These are phyloP conservation scores for Drosophila funebris DNA, from an alignment of 1,140 invertebrate genomes.

Conservation along the genomic window DNA sequence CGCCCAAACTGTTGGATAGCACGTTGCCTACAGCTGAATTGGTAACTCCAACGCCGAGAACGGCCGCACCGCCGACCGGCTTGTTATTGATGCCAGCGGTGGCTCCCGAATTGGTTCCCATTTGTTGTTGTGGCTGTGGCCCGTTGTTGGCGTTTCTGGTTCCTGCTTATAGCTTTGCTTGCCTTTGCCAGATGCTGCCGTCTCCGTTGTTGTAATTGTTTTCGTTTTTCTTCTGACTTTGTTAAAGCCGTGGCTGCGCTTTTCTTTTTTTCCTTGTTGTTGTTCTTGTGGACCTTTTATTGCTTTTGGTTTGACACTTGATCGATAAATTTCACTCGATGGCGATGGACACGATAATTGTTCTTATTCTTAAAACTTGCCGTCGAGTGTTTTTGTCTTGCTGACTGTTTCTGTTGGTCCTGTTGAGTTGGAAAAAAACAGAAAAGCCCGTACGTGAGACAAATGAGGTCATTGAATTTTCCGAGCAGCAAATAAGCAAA, in stretches of 20 bases:
- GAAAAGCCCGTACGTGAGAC: slow-evolving; percentile 70
- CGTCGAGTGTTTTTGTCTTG: slow-evolving; percentile 43
- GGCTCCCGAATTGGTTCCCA: slow-evolving; percentile 83
- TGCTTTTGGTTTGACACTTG: slow-evolving; percentile 28
- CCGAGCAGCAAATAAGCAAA: slow-evolving; percentile 26
- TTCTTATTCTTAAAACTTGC: slow-evolving; percentile 42
- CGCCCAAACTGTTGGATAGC: slow-evolving; percentile 66
- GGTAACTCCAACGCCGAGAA: slow-evolving; percentile 63
- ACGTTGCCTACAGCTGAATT: slow-evolving; percentile 66
- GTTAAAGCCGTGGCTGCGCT: slow-evolving; percentile 20
- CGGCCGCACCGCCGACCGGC: slow-evolving; percentile 73
- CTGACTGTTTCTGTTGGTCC: slow-evolving; percentile 46
- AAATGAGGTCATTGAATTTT: slow-evolving; percentile 82
- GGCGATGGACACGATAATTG: slow-evolving; percentile 36
- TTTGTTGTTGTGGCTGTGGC: slow-evolving; percentile 62
- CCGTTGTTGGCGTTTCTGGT: slow-evolving; percentile 29
- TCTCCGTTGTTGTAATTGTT: slow-evolving; percentile 26
- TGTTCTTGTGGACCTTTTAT: slow-evolving; percentile 12
- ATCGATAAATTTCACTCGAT: slow-evolving; percentile 40
- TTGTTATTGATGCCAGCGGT: slow-evolving; percentile 83
- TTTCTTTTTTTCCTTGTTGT: neutral
- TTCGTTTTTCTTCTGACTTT: slow-evolving; percentile 25
- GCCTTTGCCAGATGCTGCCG: slow-evolving; percentile 35
- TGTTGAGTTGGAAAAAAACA: slow-evolving; percentile 43
- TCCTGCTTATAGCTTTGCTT: slow-evolving; percentile 37